Conservation (phyloP, 1,140 invertebrate genomes). For the Meloidogyne floridensis region DNA sequence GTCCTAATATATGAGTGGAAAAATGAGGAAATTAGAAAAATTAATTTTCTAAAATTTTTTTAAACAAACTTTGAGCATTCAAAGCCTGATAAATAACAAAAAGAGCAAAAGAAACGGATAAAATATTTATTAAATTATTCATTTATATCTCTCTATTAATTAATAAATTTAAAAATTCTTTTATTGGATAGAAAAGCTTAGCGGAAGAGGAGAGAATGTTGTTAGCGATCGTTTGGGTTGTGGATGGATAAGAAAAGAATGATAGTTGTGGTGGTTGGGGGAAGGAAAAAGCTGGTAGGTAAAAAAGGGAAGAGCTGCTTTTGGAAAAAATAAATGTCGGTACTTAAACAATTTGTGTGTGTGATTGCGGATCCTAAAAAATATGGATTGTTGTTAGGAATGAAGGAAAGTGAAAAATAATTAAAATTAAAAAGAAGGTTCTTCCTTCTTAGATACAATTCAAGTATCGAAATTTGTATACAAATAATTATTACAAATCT, state of each 20-base stretch:
- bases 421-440: too few relatives aligned
- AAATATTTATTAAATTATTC: slow-evolving; percentile 15
- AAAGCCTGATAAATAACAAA: slow-evolving; percentile 2
- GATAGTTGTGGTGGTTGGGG: neutral
- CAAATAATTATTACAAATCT: too few relatives aligned
- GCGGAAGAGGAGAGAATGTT: neutral
- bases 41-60: too few relatives aligned
- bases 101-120: neutral
- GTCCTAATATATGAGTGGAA: slow-evolving; percentile 32
- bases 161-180: neutral
- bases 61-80: slow-evolving; percentile 22
- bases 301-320: neutral
- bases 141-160: neutral
- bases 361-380: too few relatives aligned
- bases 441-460: too few relatives aligned
- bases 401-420: too few relatives aligned
- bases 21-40: too few relatives aligned
- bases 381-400: too few relatives aligned
- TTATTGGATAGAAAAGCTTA: neutral
- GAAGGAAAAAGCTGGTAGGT: neutral
- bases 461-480: too few relatives aligned
- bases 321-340: neutral
- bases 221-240: neutral
- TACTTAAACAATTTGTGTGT: neutral
- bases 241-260: neutral